Conservation (phyloP, 2,888 invertebrate genomes). For the Pollenia angustigena region DNA sequence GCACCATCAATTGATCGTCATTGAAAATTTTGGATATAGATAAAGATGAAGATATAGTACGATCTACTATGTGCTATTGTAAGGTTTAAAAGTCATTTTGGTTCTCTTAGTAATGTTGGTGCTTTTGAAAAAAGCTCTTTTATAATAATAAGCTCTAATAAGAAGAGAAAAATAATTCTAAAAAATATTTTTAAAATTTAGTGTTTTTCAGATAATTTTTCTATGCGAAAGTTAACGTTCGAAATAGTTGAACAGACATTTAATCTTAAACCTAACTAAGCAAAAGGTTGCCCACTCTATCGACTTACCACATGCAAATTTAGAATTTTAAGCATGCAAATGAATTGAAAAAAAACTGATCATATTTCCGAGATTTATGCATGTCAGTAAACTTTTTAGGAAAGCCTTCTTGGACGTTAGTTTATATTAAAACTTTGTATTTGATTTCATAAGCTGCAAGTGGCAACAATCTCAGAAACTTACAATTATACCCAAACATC, state of each 20-base stretch:
- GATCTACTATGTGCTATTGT: too few species aligned
- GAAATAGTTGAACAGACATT: not conserved
- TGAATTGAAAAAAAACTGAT: conserved; percentile 45
- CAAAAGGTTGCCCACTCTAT: conserved; percentile 28
- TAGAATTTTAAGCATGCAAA: conserved; percentile 42
- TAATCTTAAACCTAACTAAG: not conserved
- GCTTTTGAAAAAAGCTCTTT: too few species aligned
- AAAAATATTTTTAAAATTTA: too few species aligned
- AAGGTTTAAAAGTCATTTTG: too few species aligned
- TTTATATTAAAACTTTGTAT: conserved; percentile 27
- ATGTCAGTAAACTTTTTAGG: conserved; percentile 29
- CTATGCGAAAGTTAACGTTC: too few species aligned
- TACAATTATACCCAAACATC: not conserved
- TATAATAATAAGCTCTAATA: too few species aligned
- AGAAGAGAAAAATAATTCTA: too few species aligned
- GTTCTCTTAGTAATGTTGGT: too few species aligned
- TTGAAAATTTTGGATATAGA: too few species aligned
- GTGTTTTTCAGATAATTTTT: too few species aligned
- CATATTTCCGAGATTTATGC: conserved; percentile 68
- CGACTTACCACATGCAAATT: not conserved
- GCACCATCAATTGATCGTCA: too few species aligned
- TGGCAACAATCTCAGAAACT: conserved; percentile 28
- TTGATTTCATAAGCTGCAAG: conserved; percentile 36
- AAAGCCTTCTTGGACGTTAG: conserved; percentile 35
- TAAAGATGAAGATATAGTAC: too few species aligned